Evolutionary conservation across 2,113 vertebrate species (phyloP).

Genomic region (Poeciliopsis turrubarensis): DNA sequence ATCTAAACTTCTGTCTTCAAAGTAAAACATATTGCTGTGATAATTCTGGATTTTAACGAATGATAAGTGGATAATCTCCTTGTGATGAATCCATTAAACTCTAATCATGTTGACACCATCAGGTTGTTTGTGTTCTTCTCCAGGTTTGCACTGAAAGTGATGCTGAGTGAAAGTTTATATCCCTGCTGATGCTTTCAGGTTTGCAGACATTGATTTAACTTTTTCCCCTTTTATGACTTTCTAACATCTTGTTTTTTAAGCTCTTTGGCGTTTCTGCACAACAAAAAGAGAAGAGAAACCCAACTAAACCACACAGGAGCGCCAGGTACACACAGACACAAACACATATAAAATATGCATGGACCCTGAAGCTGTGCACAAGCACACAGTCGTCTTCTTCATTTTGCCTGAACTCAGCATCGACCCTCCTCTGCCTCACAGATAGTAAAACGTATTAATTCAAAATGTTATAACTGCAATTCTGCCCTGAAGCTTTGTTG

Average conservation of each 20-base stretch:
- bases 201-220: neutral
- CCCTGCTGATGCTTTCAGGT: neutral
- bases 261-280: neutral
- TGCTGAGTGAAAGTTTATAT: neutral
- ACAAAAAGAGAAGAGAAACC: slow-evolving; percentile 15
- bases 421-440: neutral
- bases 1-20: no score
- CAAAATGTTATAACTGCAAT: neutral
- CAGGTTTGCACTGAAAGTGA: neutral
- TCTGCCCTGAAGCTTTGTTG: neutral
- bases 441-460: neutral
- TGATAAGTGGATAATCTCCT: neutral
- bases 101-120: neutral
- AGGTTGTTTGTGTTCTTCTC: neutral
- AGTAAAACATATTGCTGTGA: no score
- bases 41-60: no score
- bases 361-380: slow-evolving; percentile 40
- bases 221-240: neutral
- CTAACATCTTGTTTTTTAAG: neutral
- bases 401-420: neutral
- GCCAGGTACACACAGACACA: slow-evolving; percentile 32
- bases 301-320: slow-evolving; percentile 34
- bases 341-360: slow-evolving; percentile 53
- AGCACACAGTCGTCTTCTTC: slow-evolving; percentile 19
- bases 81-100: neutral